These are phyloP conservation scores for Pomacea canaliculata DNA, from an alignment of 2,888 invertebrate genomes.

Conservation along the genomic window DNA sequence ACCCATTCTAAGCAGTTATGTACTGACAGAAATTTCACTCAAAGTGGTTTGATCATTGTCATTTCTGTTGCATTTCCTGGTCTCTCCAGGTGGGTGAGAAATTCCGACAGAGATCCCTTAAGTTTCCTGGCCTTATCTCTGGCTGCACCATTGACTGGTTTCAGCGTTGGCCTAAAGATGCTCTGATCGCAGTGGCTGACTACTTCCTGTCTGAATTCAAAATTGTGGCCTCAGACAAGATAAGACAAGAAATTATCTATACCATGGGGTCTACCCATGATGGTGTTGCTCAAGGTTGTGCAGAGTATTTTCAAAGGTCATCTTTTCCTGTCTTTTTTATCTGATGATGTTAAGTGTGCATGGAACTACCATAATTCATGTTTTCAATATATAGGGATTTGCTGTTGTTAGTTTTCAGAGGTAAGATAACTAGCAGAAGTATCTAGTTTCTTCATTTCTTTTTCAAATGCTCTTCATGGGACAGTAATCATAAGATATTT, in stretches of 20 bases:
- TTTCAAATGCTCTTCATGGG: too few relatives aligned
- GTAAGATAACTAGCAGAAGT: too few relatives aligned
- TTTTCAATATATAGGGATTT: too few relatives aligned
- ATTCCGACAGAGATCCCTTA: slow-evolving; percentile 85
- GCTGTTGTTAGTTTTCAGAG: too few relatives aligned
- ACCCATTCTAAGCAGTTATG: too few relatives aligned
- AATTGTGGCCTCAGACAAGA: slow-evolving; percentile 84
- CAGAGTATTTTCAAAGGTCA: slow-evolving; percentile 79
- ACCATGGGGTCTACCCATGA: slow-evolving; percentile 89
- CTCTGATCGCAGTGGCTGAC: slow-evolving; percentile 84
- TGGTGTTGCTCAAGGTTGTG: slow-evolving; percentile 81
- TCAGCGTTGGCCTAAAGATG: slow-evolving; percentile 88
- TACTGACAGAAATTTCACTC: too few relatives aligned
- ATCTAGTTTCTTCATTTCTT: too few relatives aligned
- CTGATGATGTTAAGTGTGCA: neutral
- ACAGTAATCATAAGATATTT: too few relatives aligned
- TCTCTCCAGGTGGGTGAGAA: slow-evolving; percentile 84
- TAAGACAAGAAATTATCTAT: slow-evolving; percentile 81
- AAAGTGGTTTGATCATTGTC: too few relatives aligned
- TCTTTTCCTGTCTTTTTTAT: neutral
- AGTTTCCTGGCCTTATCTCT: slow-evolving; percentile 91
- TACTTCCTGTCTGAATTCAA: slow-evolving; percentile 81
- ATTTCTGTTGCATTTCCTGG: too few relatives aligned
- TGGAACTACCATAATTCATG: neutral
- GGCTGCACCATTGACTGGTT: slow-evolving; percentile 95